phyloP scores from a whole-genome alignment of 1,140 invertebrate species.

The Drosophila malerkotliana region DNA sequence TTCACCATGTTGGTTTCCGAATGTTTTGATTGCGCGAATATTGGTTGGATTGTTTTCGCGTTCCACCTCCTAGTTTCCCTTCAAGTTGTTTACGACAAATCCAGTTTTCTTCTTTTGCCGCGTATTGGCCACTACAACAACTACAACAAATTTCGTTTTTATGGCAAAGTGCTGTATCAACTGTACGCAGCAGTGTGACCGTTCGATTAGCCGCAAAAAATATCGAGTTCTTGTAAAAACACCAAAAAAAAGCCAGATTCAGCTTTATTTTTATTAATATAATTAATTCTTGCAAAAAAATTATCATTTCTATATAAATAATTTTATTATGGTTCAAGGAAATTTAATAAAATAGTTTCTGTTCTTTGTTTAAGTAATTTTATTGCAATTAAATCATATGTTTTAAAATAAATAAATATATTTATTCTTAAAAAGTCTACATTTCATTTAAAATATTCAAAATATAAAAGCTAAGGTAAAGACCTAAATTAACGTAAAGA shows the following conservation, averaged over 20 bases:
- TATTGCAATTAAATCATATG: no score
- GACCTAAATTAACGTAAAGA: background rate
- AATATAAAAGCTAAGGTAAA: no score
- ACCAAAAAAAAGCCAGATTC: background rate
- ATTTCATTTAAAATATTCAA: no score
- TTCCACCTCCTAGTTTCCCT: background rate
- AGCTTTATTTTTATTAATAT: background rate
- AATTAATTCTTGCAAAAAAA: no score
- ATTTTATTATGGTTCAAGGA: no score
- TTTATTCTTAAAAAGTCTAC: no score
- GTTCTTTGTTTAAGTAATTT: no score
- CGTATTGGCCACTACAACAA: slow-evolving; percentile 9
- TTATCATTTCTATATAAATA: no score
- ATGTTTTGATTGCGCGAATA: background rate
- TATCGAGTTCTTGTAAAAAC: background rate
- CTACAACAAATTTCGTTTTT: slow-evolving; percentile 10
- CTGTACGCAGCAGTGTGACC: slow-evolving; percentile 18
- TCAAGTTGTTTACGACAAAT: slow-evolving; percentile 6
- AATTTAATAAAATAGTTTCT: no score
- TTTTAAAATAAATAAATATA: no score
- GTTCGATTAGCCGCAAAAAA: background rate
- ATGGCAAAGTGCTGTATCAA: slow-evolving; percentile 12
- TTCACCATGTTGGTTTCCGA: slow-evolving; percentile 41
- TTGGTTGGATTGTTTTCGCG: no score
- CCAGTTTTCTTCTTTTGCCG: slow-evolving; percentile 14